Percentiles rank a stretch among this genome's conserved stretches.
Evolutionary conservation across 2,797 vertebrate species (phyloP).

Genomic region (Xenops minutus): DNA sequence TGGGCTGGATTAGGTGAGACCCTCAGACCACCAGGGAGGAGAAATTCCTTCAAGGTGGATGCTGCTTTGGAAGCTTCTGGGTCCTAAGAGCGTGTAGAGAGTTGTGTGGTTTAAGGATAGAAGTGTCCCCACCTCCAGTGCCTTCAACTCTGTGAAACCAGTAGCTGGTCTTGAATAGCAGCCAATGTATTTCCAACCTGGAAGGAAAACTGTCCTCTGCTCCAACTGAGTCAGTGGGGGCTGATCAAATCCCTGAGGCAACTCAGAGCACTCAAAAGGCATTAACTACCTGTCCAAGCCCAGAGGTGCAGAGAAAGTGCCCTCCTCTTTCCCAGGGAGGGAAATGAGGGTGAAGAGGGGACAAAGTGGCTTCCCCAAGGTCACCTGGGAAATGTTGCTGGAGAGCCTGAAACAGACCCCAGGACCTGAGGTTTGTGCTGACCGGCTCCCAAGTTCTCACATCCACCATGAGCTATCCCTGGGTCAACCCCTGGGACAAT

Average conservation of each 20-base stretch:
- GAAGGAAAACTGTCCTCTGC: neutral
- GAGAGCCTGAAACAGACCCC: neutral
- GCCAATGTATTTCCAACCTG: neutral
- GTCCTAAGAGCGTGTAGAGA: neutral
- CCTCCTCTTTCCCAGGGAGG: neutral
- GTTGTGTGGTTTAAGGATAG: neutral
- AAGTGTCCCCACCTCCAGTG: neutral
- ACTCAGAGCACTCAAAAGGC: neutral
- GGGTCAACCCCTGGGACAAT: neutral
- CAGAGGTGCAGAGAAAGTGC: neutral
- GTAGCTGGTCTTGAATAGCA: neutral
- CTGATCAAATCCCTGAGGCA: neutral
- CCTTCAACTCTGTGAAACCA: neutral
- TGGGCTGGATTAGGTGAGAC: neutral
- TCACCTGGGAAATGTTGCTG: neutral
- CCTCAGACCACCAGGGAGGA: neutral
- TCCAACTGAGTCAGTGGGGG: neutral
- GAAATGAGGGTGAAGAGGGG: neutral
- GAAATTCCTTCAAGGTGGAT: neutral
- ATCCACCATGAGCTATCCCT: neutral
- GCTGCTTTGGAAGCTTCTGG: neutral
- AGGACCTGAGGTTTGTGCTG: neutral
- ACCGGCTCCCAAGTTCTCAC: neutral
- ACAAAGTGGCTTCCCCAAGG: neutral
- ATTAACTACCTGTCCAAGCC: neutral